phyloP scores from a whole-genome alignment of 2,113 vertebrate species.

The Cynopterus brachyotis region DNA sequence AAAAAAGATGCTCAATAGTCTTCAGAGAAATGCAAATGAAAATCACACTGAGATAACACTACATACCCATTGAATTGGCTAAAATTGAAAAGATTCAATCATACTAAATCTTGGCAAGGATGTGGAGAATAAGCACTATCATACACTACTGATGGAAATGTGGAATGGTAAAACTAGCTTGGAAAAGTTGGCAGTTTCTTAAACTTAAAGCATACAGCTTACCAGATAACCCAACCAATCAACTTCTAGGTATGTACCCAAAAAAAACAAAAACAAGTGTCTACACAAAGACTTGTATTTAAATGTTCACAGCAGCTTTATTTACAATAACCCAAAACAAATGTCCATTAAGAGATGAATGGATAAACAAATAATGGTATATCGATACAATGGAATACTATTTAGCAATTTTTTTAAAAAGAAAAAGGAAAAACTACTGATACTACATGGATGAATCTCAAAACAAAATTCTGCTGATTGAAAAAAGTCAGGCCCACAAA shows the following conservation, averaged over 20 bases:
- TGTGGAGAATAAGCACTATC: background rate
- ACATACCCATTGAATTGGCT: background rate
- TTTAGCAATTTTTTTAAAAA: background rate
- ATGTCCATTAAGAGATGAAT: background rate
- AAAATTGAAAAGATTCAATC: background rate
- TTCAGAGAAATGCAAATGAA: slow-evolving; percentile 4
- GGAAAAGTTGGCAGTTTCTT: background rate
- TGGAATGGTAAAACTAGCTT: background rate
- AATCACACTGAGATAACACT: background rate
- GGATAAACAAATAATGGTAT: background rate
- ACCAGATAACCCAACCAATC: background rate
- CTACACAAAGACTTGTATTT: background rate
- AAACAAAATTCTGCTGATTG: slow-evolving; percentile 5
- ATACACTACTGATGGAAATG: background rate
- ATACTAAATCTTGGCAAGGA: background rate
- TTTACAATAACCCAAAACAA: background rate
- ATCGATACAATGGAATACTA: background rate
- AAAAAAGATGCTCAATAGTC: background rate
- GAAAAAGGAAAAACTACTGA: background rate
- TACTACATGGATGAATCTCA: background rate
- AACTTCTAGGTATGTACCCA: background rate
- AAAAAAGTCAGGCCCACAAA: background rate
- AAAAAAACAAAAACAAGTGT: background rate
- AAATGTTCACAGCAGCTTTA: background rate
- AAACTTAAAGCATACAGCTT: background rate